phyloP scores from a whole-genome alignment of 1,140 invertebrate genomes.

The Drosophila carrolli region DNA sequence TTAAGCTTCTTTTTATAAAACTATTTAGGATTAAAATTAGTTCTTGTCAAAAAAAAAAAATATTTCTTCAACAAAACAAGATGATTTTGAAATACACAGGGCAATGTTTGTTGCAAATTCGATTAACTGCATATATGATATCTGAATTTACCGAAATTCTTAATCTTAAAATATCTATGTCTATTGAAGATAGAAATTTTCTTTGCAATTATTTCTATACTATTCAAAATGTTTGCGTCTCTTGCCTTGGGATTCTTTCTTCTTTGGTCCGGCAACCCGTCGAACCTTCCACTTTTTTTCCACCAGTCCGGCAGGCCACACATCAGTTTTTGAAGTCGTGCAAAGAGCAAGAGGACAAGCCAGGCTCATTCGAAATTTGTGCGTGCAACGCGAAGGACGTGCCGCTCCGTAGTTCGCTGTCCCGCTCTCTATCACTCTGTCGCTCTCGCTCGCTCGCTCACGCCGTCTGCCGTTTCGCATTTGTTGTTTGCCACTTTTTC shows the following conservation, averaged over 20 bases:
- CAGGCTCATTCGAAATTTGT: constrained; percentile 74
- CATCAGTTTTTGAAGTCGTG: background rate
- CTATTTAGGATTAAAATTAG: too few species aligned
- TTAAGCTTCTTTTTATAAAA: too few species aligned
- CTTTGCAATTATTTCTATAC: background rate
- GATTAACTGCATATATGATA: too few species aligned
- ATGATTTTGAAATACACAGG: too few species aligned
- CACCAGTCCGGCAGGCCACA: background rate
- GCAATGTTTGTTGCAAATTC: too few species aligned
- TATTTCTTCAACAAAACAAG: too few species aligned
- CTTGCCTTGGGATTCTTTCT: background rate
- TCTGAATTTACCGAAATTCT: too few species aligned
- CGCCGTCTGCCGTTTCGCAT: constrained; percentile 8
- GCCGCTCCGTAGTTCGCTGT: constrained; percentile 24
- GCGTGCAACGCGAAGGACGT: constrained; percentile 82
- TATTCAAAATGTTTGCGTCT: background rate
- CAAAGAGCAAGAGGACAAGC: constrained; percentile 4
- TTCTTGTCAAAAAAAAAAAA: too few species aligned
- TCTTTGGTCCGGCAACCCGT: background rate
- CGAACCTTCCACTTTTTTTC: background rate
- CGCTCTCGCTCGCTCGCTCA: constrained; percentile 10
- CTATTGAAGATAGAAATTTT: too few species aligned
- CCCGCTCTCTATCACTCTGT: constrained; percentile 13
- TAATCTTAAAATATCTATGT: too few species aligned
- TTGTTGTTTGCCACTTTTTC: constrained; percentile 43